Base-by-base conservation (phyloP, 2,113 vertebrate species). In the Pseudopodoces humilis region DNA sequence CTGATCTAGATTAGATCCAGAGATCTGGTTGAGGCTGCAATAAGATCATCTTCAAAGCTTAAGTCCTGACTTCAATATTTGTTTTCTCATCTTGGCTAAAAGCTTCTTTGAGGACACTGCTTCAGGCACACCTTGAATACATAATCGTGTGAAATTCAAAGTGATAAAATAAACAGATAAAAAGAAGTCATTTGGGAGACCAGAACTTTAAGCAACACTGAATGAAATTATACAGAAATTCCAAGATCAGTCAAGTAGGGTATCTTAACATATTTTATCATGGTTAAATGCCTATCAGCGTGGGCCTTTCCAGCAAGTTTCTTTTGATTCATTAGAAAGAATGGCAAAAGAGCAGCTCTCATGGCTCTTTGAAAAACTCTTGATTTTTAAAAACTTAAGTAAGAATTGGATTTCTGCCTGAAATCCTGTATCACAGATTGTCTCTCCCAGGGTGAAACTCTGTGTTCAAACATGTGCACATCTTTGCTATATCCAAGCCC, bases 1-100 rank as follows among this genome's bases (percentile, higher is more conserved):
- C 28, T 41, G 44, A 75, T 85, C 71, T 67, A 88, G 92, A 94
- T 96, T 96, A 95, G 90, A 95, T 96, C 77, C 74, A 78, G 52
- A 78, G 65, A 27, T 69, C 65, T 88, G 52, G 37, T 35, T 86
- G 37, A 23, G 62, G 33, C 56, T 62, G 25, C 64, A 92, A 33
- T 43, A 71, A 77, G 24, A 63, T 86, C 41, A 84, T 77, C 93
- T 92, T 94, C 88, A 88, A 92, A 94, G 83, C 55, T 59, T 41
- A 74, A 62, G 9, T 6, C 3, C 47, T 83, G 69, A 22, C 24
- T 92, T 84, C 75, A 68, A 5, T 86, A 71, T 71, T 95, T 70
- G 30, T 47, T 83, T 94, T 92, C 76, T 86, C 47, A 63, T 79
- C 60, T 83, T 70, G 41, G 16, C 35, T 55, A 75, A 60, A 31